Base-by-base conservation (phyloP, 2,797 vertebrate species). In the Halcyon chelicuti region DNA sequence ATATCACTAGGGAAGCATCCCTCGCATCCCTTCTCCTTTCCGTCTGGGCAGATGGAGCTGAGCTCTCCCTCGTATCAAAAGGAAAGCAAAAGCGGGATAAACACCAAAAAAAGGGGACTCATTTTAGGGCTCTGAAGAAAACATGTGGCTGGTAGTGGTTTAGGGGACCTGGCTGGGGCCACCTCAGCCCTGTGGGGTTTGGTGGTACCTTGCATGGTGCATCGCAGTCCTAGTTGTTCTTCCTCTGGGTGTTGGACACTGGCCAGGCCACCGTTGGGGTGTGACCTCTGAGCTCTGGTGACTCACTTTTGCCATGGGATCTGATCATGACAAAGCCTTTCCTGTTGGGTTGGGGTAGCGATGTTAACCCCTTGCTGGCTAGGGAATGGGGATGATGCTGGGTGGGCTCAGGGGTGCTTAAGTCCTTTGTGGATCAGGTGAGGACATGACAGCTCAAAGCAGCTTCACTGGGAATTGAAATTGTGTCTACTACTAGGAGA, bases 1-100 rank as follows among this genome's bases (percentile, higher is more conserved):
- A 96, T 22, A 66, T 97, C 96, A 97, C 81, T 37, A 88, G 68
- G 8, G 84, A 97, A 95, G 26, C 46, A 95, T 96, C 92, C 40
- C 28, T 88, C 80, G 90, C 5, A 0, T 19, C 54, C 52, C 44
- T 84, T 85, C 87, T 74, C 39, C 31, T 55, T 33, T 60, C 88
- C 83, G 4, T 46, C 47, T 0, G 2, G 4, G 11, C 8, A 0
- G 54, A 6, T 3, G 0, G 0, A 72, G 62, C 54, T 8, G 33
- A 0, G 3, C 46, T 52, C 31, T 58, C 55, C 55, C 14, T 7
- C 1, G 0, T 4, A 14, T 52, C 25, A 25, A 42, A 57, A 1
- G 9, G 22, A 79, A 44, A 57, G 20, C 7, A n/a, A 25, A 62
- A 61, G 4, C 1, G 6, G 46, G 31, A 1, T 42, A 65, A 80